phyloP scores from a whole-genome alignment of 2,888 invertebrate species.

The Ormyrus thymus region DNA sequence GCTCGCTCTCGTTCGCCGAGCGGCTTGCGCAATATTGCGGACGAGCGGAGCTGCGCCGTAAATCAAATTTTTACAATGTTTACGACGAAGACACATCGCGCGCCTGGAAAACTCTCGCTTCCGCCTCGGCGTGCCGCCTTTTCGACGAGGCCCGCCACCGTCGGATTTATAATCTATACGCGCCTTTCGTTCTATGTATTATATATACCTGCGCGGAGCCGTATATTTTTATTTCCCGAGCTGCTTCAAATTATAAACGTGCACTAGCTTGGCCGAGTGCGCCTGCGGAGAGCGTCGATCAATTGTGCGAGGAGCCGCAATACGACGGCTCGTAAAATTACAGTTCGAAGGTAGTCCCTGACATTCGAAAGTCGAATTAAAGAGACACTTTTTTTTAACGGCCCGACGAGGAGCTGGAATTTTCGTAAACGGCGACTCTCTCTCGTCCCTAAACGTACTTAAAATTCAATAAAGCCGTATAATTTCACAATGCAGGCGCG shows the following conservation, averaged over 20 bases:
- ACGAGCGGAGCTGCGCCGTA: constrained; percentile 19
- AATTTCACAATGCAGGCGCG: constrained; percentile 32
- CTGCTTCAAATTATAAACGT: constrained; percentile 22
- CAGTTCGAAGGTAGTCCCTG: constrained; percentile 36
- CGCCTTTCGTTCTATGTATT: too few relatives aligned
- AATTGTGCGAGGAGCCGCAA: not conserved
- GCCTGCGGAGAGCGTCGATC: not conserved
- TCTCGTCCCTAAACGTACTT: constrained; percentile 1
- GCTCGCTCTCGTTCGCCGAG: constrained; percentile 1
- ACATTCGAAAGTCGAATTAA: constrained; percentile 32
- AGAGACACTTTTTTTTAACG: constrained; percentile 42
- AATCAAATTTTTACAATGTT: constrained; percentile 55
- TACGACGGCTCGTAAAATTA: constrained; percentile 32
- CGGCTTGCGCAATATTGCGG: not conserved
- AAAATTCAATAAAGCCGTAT: constrained; percentile 51
- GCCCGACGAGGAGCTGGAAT: not conserved
- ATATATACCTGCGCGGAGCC: not conserved
- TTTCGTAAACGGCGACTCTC: not conserved
- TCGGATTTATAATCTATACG: too few relatives aligned
- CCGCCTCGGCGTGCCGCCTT: not conserved
- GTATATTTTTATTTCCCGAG: not conserved
- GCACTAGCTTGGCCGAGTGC: not conserved
- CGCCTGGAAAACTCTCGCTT: constrained; percentile 34
- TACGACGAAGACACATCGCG: constrained; percentile 31
- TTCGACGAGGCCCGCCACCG: too few relatives aligned